Base-by-base conservation (phyloP, 2,113 vertebrate species). In the Sphaerodactylus townsendi region DNA sequence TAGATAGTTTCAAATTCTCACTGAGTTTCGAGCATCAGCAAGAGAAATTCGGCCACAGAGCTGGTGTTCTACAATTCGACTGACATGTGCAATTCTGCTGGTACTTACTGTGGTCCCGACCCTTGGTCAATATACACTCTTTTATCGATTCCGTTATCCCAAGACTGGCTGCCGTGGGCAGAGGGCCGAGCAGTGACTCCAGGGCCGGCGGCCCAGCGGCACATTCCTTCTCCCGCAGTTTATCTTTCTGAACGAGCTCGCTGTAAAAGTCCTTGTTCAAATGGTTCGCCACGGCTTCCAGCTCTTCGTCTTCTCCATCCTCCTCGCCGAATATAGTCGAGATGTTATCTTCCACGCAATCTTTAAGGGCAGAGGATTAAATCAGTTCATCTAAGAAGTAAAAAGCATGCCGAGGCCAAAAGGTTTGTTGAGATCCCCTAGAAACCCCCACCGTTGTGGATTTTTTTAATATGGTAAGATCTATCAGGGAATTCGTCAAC, bases 141-240 rank as follows among this genome's bases (percentile, higher is more conserved):
- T 84, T 93, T 89, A 98, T 97, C 85, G 98, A 96, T 62, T 98
- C 97, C 0, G 95, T 92, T 81, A 99, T 97, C 77, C 98, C 98
- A 83, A 99, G 96, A 37, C 97, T 98, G 87, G 98, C 97, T 0
- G 98, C 97, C 0, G 99, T 97, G 62, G 98, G 98, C 86, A 99
- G 96, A 0, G 96, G 96, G 0, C 98, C 99, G 0, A 99, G 95
- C 88, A 99, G 95, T 86, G 96, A 97, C 59, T 95, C 97, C 90
- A 99, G 91, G 2, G 96, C 97, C 0, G 33, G 97, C 81, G 91
- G 95, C 89, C 92, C 87, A 56, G 93, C 79, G 30, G 87, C 33
- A 66, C 77, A 68, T 56, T 93, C 77, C 5, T 84, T 59, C 73
- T 77, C 62, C 66, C 85, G 85, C 1, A 71, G 68, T 35, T 69